These are phyloP conservation scores for Pachypanchax playfairii DNA, from an alignment of 2,113 vertebrate genomes.

Conservation along the genomic window DNA sequence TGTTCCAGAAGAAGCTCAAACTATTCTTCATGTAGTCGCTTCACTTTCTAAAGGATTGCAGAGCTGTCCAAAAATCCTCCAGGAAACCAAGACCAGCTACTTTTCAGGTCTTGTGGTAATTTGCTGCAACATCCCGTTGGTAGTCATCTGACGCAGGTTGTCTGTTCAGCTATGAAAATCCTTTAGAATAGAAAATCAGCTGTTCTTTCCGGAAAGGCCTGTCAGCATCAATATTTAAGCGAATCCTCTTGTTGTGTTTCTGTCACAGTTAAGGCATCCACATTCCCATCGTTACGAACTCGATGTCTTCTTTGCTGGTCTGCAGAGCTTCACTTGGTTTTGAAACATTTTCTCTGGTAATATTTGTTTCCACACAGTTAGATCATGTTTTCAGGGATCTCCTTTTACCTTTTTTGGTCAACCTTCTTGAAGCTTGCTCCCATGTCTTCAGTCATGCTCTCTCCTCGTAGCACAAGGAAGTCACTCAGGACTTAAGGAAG, in stretches of 20 bases:
- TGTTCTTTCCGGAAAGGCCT: constrained; percentile 48
- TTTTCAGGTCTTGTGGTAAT: constrained; percentile 32
- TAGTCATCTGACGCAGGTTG: constrained; percentile 24
- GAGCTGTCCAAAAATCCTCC: constrained; percentile 13
- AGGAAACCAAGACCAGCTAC: constrained; percentile 10
- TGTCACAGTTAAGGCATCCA: constrained; percentile 58
- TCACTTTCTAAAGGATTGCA: constrained; percentile 13
- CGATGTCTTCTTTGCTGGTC: background rate
- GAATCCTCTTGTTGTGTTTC: constrained; percentile 52
- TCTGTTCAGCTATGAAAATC: constrained; percentile 22
- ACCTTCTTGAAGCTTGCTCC: constrained; percentile 8
- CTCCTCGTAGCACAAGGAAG: constrained; percentile 9
- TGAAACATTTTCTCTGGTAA: background rate
- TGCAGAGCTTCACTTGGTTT: constrained; percentile 2
- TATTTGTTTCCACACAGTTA: constrained; percentile 5
- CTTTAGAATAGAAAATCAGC: constrained; percentile 24
- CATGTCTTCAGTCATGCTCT: constrained; percentile 8
- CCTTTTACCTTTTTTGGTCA: constrained; percentile 3
- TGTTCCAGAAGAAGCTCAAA: constrained; percentile 6
- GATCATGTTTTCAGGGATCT: background rate
- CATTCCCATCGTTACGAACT: background rate
- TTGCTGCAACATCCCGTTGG: constrained; percentile 1
- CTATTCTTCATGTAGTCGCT: constrained; percentile 12
- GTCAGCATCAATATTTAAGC: constrained; percentile 71
- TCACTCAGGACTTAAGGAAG: constrained; percentile 25